phyloP scores from a whole-genome alignment of 2,797 vertebrate species.

The Melanotaenia nigrans region DNA sequence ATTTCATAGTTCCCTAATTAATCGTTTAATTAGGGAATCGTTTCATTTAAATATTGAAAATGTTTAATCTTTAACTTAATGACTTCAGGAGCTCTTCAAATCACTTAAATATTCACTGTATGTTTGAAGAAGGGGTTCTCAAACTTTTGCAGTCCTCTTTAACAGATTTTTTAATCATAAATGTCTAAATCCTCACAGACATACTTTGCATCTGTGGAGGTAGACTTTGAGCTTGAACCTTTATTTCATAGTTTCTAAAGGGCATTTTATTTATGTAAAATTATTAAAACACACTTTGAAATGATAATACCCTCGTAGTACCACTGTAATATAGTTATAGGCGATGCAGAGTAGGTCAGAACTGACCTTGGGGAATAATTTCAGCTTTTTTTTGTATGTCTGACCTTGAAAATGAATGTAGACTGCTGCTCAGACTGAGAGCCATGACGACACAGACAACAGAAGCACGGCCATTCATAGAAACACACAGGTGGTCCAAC shows the following conservation, averaged over 20 bases:
- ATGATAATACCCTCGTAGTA: neutral
- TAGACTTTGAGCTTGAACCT: neutral
- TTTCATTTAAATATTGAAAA: neutral
- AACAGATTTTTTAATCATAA: neutral
- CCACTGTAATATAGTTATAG: neutral
- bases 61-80: neutral
- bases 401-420: constrained; percentile 27
- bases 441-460: constrained; percentile 26
- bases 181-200: neutral
- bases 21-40: too few relatives aligned
- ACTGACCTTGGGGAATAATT: constrained; percentile 18
- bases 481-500: constrained; percentile 39
- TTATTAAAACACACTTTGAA: neutral
- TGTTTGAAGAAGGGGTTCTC: neutral
- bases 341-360: neutral
- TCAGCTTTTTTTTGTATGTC: neutral
- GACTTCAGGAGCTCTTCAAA: neutral
- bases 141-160: neutral
- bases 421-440: constrained; percentile 8
- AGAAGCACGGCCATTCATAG: constrained; percentile 42
- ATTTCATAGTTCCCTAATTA: too few relatives aligned
- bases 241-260: neutral
- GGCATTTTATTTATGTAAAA: neutral
- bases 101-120: neutral
- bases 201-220: neutral